Percentiles rank a stretch among this genome's conserved stretches.
Conservation (phyloP, 2,888 invertebrate genomes). For the Isoperla grammatica region DNA sequence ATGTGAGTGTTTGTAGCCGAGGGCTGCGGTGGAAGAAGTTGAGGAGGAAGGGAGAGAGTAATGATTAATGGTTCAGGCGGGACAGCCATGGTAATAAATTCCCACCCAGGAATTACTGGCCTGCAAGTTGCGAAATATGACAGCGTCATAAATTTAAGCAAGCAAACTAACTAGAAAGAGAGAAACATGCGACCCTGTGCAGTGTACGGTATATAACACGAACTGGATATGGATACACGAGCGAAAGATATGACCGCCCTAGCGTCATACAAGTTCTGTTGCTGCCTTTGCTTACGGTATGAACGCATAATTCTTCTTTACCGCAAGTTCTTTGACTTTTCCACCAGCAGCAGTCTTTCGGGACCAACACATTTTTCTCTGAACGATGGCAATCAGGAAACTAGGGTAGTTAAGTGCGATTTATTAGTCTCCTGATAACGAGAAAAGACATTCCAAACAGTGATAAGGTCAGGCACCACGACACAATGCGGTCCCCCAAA, state of each 20-base stretch:
- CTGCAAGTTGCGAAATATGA: slow-evolving; percentile 55
- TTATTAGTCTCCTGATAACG: slow-evolving; percentile 43
- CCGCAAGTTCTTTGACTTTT: neutral
- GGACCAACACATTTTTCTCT: neutral
- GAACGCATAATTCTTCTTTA: neutral
- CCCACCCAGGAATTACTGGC: slow-evolving; percentile 54
- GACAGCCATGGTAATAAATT: slow-evolving; percentile 52
- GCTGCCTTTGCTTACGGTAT: neutral
- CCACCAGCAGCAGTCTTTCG: neutral
- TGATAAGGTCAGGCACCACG: neutral
- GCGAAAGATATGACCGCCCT: neutral
- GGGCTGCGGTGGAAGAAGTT: slow-evolving; percentile 19
- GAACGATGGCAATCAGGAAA: slow-evolving; percentile 15
- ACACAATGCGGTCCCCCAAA: neutral
- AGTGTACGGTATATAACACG: neutral
- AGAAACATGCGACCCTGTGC: slow-evolving; percentile 11
- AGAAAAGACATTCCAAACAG: slow-evolving; percentile 25
- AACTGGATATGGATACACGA: neutral
- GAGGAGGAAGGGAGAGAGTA: slow-evolving; percentile 41
- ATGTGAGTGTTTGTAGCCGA: slow-evolving; percentile 14
- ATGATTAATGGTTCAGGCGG: slow-evolving; percentile 49
- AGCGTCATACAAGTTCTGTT: neutral
- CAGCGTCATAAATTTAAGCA: slow-evolving; percentile 52
- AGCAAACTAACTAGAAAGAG: slow-evolving; percentile 34
- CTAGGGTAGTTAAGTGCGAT: slow-evolving; percentile 41